Evolutionary conservation across 2,113 vertebrate genomes (phyloP).

Genomic region (Greenwoodochromis staneri): DNA sequence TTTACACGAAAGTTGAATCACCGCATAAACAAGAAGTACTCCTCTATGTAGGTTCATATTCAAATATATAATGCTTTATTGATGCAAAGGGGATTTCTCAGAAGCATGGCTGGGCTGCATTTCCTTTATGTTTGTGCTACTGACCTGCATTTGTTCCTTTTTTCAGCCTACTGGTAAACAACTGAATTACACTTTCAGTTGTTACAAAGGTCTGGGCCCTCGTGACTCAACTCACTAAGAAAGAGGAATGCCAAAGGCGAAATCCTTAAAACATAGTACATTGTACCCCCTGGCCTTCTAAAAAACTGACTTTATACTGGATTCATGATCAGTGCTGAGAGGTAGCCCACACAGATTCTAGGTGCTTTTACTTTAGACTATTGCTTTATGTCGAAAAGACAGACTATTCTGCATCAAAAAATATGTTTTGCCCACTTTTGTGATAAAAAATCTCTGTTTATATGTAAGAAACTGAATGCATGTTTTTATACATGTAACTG

Average conservation of each 20-base stretch:
- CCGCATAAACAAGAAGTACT: neutral
- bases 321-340: neutral
- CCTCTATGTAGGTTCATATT: too few relatives aligned
- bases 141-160: conserved; percentile 29
- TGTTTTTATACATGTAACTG: neutral
- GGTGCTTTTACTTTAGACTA: neutral
- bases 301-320: neutral
- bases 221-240: neutral
- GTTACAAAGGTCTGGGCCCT: neutral
- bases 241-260: neutral
- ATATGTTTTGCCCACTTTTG: neutral
- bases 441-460: neutral
- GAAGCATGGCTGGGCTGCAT: neutral
- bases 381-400: neutral
- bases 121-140: conserved; percentile 20
- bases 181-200: conserved; percentile 27
- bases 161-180: neutral
- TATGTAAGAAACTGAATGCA: neutral
- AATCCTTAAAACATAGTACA: neutral
- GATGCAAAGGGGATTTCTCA: neutral
- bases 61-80: neutral
- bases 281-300: neutral
- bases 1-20: neutral
- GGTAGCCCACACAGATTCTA: neutral
- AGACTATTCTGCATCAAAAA: neutral